Percentiles rank a stretch among this genome's conserved stretches.
phyloP scores from a whole-genome alignment of 2,113 vertebrate genomes.

The Melanocharis versteri region DNA sequence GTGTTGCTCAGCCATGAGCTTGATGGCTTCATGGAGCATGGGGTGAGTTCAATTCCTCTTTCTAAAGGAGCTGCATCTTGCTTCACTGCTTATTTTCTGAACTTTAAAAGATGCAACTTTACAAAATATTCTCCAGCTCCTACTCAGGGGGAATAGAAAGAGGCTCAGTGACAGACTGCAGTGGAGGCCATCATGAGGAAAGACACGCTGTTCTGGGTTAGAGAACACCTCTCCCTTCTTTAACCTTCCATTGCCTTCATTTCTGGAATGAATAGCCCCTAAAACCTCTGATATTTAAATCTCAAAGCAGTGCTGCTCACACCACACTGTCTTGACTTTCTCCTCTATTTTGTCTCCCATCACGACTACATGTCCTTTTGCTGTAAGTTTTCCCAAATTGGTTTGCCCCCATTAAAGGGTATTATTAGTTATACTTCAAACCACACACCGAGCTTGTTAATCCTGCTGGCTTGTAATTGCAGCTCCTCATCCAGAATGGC shows the following conservation, averaged over 20 bases:
- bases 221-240: neutral
- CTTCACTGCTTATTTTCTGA: slow-evolving; percentile 38
- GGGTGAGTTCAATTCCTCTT: slow-evolving; percentile 5
- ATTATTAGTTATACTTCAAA: neutral
- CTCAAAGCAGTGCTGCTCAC: neutral
- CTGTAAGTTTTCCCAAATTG: neutral
- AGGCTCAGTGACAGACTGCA: neutral
- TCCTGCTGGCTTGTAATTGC: neutral
- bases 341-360: neutral
- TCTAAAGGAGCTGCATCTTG: slow-evolving; percentile 17
- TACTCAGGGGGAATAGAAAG: neutral
- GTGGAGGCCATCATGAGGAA: neutral
- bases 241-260: neutral
- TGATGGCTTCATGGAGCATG: slow-evolving; percentile 25
- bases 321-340: neutral
- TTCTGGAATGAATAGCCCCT: neutral
- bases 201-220: neutral
- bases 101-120: slow-evolving; percentile 22
- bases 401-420: neutral
- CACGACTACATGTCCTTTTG: fast-evolving
- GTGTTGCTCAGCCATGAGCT: slow-evolving; percentile 14
- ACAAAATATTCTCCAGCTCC: neutral
- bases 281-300: neutral
- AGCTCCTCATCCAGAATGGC: neutral
- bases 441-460: neutral